phyloP scores from a whole-genome alignment of 2,797 vertebrate species.

The Aldrovandia affinis region DNA sequence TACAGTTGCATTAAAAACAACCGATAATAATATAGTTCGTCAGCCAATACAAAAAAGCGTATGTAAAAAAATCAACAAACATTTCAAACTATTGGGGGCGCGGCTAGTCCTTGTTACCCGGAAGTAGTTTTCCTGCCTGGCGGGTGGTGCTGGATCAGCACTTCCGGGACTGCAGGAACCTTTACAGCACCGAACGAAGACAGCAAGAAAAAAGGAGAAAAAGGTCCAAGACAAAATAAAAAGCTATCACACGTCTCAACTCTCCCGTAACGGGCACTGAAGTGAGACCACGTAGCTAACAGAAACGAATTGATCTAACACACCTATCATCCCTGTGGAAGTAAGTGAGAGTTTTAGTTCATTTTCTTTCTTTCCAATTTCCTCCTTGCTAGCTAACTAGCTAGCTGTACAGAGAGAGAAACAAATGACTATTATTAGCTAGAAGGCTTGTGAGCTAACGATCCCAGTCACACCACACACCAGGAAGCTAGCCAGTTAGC shows the following conservation, averaged over 20 bases:
- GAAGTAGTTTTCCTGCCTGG: conserved; percentile 31
- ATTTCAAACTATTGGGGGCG: not conserved
- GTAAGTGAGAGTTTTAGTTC: conserved; percentile 33
- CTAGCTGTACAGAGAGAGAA: conserved; percentile 19
- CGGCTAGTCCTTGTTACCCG: conserved; percentile 24
- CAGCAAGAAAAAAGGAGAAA: conserved; percentile 31
- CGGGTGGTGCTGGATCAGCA: conserved; percentile 39
- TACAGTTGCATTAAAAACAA: not conserved
- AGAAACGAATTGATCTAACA: conserved; percentile 5
- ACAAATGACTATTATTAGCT: conserved; percentile 32
- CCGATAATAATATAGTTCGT: not conserved
- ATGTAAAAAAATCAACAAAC: not conserved
- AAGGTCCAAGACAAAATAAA: conserved; percentile 30
- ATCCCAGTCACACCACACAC: conserved; percentile 14
- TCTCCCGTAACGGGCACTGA: not conserved
- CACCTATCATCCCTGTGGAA: conserved; percentile 19
- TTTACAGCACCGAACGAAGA: conserved; percentile 35
- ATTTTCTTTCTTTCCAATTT: conserved; percentile 32
- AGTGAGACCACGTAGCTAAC: not conserved
- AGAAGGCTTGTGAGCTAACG: conserved; percentile 18
- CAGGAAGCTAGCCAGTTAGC: conserved; percentile 17
- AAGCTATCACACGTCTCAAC: conserved; percentile 21
- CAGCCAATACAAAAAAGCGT: not conserved
- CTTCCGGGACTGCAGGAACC: conserved; percentile 40
- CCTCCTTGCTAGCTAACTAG: conserved; percentile 29